phyloP scores from a whole-genome alignment of 2,113 vertebrate genomes.

The Phyllostomus discolor region DNA sequence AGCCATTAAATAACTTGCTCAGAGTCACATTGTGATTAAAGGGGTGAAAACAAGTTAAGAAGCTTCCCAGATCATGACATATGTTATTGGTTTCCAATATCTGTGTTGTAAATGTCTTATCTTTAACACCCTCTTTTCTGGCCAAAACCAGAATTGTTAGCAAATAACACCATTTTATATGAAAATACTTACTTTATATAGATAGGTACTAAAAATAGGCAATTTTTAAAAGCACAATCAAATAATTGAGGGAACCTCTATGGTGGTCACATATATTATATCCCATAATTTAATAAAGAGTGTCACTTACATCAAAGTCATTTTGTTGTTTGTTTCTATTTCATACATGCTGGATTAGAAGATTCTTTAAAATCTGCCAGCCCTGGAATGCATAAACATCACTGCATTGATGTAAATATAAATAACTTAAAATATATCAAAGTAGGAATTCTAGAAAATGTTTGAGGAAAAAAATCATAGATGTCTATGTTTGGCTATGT shows the following conservation, averaged over 20 bases:
- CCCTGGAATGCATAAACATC: constrained; percentile 68
- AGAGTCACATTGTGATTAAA: background rate
- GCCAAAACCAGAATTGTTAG: background rate
- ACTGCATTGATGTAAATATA: constrained; percentile 74
- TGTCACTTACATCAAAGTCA: constrained; percentile 1
- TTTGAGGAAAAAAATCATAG: constrained; percentile 68
- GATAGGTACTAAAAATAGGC: background rate
- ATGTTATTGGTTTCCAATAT: background rate
- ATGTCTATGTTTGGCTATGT: constrained; percentile 76
- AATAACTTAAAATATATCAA: constrained; percentile 75
- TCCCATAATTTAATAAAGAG: constrained; percentile 11
- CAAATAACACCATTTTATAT: background rate
- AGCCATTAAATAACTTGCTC: background rate
- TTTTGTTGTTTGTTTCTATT: constrained; percentile 14
- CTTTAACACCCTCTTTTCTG: background rate
- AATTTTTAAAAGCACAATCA: background rate
- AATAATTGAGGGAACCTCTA: background rate
- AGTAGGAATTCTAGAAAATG: constrained; percentile 67
- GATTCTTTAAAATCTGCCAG: constrained; percentile 69
- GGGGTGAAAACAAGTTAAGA: background rate
- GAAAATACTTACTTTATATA: background rate
- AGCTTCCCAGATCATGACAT: background rate
- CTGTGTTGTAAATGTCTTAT: background rate
- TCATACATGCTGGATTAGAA: background rate
- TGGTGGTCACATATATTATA: background rate